Evolutionary conservation across 2,888 invertebrate genomes (phyloP).

Genomic region (Coleophora flavipennella): DNA sequence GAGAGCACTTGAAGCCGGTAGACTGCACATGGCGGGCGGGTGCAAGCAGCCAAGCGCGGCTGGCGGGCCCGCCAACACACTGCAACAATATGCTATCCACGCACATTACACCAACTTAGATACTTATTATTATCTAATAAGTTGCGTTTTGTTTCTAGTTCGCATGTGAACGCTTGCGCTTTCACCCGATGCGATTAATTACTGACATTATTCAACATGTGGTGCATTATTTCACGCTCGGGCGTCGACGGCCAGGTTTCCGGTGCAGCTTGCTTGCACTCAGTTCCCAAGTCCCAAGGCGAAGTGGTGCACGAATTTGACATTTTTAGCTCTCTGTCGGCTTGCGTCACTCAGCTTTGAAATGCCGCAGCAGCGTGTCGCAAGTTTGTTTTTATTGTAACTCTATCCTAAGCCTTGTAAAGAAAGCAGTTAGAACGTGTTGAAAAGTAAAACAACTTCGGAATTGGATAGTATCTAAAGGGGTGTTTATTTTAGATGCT

Average conservation of each 20-base stretch:
- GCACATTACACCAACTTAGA: conserved; percentile 11
- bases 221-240: conserved; percentile 58
- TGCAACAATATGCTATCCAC: background rate
- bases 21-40: conserved; percentile 19
- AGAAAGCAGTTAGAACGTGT: conserved; percentile 13
- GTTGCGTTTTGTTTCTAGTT: conserved; percentile 35
- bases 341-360: conserved; percentile 48
- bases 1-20: conserved; percentile 19
- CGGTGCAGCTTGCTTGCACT: conserved; percentile 38
- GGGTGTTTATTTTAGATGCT: too few relatives aligned
- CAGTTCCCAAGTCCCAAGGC: conserved; percentile 26
- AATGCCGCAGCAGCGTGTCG: conserved; percentile 45
- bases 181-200: conserved; percentile 59
- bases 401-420: conserved; percentile 29
- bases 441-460: conserved; percentile 2
- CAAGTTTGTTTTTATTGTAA: conserved; percentile 38
- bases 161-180: conserved; percentile 63
- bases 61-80: background rate
- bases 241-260: conserved; percentile 38
- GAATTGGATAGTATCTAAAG: too few relatives aligned
- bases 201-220: conserved; percentile 59
- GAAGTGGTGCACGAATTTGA: conserved; percentile 57
- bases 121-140: conserved; percentile 38
- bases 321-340: conserved; percentile 49
- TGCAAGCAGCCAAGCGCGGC: conserved; percentile 21